Conservation (phyloP, 92 coral and sea anemone genomes). For the Isaurus tuberculatus region DNA sequence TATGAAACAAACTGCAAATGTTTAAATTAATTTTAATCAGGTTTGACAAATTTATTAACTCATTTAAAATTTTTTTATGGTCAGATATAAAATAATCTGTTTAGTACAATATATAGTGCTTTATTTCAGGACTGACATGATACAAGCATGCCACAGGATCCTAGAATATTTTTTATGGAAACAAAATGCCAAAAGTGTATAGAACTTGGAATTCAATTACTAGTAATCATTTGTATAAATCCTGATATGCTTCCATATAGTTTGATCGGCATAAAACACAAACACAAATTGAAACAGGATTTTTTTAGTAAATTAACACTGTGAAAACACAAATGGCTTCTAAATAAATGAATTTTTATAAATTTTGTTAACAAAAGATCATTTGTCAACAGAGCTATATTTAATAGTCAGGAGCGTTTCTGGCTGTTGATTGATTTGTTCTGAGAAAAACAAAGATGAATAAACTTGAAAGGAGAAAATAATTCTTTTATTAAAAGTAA, state of each 20-base stretch:
- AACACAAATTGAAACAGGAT: not conserved
- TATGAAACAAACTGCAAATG: not conserved
- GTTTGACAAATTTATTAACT: not conserved
- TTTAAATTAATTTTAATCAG: not conserved
- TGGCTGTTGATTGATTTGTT: conserved; percentile 21
- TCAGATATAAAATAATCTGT: not conserved
- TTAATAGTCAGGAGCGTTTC: conserved; percentile 9
- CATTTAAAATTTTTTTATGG: too few relatives aligned
- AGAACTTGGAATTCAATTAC: conserved; percentile 1
- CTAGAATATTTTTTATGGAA: conserved; percentile 13
- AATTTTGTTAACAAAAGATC: conserved; percentile 36
- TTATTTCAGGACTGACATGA: not conserved
- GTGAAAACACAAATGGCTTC: conserved; percentile 3
- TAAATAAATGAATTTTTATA: conserved; percentile 12
- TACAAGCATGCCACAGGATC: conserved; percentile 27
- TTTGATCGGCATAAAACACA: not conserved
- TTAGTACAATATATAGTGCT: not conserved
- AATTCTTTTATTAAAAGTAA: not conserved
- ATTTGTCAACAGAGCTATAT: conserved; percentile 21
- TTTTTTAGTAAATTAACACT: not conserved
- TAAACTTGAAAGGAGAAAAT: not conserved
- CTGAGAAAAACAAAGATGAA: not conserved
- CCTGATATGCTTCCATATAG: not conserved
- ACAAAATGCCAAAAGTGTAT: conserved; percentile 8
- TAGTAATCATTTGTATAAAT: conserved; percentile 3